A percentile compares a stretch with the other conserved stretches of the same genome.
Conservation (phyloP, 2,888 invertebrate genomes). For the Noctua comes region DNA sequence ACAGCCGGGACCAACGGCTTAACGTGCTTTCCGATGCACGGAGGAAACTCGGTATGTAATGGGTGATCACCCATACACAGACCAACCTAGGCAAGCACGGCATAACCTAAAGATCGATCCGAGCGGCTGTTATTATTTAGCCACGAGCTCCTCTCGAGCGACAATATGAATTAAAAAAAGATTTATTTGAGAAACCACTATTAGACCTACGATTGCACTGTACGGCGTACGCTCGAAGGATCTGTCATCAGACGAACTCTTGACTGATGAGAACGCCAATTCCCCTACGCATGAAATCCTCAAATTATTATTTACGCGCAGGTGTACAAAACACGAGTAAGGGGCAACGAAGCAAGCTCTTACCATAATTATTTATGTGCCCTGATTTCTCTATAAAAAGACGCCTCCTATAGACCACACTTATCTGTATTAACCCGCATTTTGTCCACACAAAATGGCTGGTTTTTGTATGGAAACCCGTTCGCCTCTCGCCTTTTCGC, state of each 20-base stretch:
- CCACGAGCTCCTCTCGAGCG: too few species aligned
- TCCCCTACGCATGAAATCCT: too few species aligned
- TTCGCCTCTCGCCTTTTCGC: conserved; percentile 33
- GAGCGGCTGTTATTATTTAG: too few species aligned
- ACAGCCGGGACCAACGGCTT: not conserved
- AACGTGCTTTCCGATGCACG: too few species aligned
- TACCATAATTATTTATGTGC: conserved; percentile 49
- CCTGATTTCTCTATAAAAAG: conserved; percentile 37
- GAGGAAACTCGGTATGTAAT: too few species aligned
- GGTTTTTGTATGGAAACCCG: conserved; percentile 38
- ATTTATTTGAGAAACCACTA: not conserved
- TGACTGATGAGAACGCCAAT: not conserved
- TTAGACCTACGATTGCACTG: not conserved
- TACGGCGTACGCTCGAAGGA: not conserved
- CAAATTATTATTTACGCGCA: not conserved
- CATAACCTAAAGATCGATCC: too few species aligned
- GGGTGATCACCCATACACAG: too few species aligned
- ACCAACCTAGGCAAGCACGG: too few species aligned
- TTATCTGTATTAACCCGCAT: conserved; percentile 56
- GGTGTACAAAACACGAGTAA: not conserved
- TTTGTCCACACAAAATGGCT: conserved; percentile 40
- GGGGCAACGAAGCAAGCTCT: conserved; percentile 5
- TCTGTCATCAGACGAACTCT: not conserved
- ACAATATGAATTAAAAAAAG: not conserved
- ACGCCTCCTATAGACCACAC: conserved; percentile 22